These are phyloP conservation scores for Girardinichthys multiradiatus DNA, from an alignment of 2,113 vertebrate genomes.

Conservation along the genomic window DNA sequence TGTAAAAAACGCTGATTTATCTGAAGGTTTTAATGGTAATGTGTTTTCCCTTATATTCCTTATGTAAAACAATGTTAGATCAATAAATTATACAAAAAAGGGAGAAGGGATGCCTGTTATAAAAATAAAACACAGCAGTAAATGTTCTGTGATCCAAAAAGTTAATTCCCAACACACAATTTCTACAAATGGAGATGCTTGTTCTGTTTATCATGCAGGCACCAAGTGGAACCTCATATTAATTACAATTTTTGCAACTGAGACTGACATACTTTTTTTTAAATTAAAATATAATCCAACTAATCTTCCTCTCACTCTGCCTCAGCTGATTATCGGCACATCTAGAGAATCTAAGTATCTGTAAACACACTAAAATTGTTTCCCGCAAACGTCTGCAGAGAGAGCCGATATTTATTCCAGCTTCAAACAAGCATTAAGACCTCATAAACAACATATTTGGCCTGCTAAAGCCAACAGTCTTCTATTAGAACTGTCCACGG, in stretches of 20 bases:
- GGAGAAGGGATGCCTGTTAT: background rate
- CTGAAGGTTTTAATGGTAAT: too few species aligned
- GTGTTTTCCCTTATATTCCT: background rate
- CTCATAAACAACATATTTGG: constrained; percentile 54
- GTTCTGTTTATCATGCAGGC: too few species aligned
- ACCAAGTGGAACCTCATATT: background rate
- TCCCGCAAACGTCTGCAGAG: constrained; percentile 14
- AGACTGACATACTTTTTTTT: background rate
- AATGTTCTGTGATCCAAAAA: background rate
- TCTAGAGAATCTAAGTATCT: constrained; percentile 41
- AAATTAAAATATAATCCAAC: constrained; percentile 11
- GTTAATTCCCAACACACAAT: background rate
- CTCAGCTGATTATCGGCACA: constrained; percentile 20
- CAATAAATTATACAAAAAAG: background rate
- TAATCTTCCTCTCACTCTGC: background rate
- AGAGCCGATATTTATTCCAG: constrained; percentile 55
- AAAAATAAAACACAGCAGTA: background rate
- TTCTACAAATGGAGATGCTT: background rate
- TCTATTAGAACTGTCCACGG: background rate
- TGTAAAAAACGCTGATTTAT: background rate
- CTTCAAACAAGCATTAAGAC: constrained; percentile 58
- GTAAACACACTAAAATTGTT: constrained; percentile 53
- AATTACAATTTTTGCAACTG: background rate
- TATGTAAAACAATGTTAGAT: background rate
- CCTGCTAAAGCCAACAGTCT: constrained; percentile 4